Evolutionary conservation across 92 coral and sea anemone genomes (phyloP), one percentile per base, ranked within the genome.

Genomic region (Meandrina meandrites): DNA sequence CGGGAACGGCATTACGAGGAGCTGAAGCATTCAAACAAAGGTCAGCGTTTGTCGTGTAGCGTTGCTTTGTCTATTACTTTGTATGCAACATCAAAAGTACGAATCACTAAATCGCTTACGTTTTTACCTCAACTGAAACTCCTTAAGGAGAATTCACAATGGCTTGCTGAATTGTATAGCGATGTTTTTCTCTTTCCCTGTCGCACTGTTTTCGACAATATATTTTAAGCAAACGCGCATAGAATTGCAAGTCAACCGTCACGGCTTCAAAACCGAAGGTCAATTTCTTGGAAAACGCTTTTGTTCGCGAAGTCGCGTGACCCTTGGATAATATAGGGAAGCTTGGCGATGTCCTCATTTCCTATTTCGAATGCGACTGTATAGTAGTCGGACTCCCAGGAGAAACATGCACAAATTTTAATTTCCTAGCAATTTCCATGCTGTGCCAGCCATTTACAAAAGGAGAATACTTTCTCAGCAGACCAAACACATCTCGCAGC

Each of bases 31-130:
- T 58, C 21, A 40, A 60, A 60, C 92, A 90, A 36, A 62, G 53
- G 24, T 90, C 91, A 11, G 67, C 83, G 86, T 94, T 94, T 83
- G 54, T 3, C 54, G 54, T 50, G 54, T 50, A 40, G 45, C 2
- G 3, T 72, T 56, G 54, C 82, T 1, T 73, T 71, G 12, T 78
- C 81, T 68, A 24, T 60, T 10, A 92, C 97, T 78, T 84, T 82
- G 78, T 84, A 94, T 5, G 92, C 97, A 30, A 54, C 83, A 1
- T 95, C 95, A 58, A 94, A 94, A 7, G 95, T 91, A 54, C 97
- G 93, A 53, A 6, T 75, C 40, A 40, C 95, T 95, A 34, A 73
- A 27, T 35, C 77, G 36, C 35, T 32, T 6, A 45, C 34, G 45
- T 40, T 24, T 32, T 73, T 35, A 40, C 45, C 45, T 40, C 45